Percentiles rank a stretch among this genome's conserved stretches.
These are phyloP conservation scores for Lacerta viridis DNA, from an alignment of 2,797 vertebrate species.

Conservation along the genomic window DNA sequence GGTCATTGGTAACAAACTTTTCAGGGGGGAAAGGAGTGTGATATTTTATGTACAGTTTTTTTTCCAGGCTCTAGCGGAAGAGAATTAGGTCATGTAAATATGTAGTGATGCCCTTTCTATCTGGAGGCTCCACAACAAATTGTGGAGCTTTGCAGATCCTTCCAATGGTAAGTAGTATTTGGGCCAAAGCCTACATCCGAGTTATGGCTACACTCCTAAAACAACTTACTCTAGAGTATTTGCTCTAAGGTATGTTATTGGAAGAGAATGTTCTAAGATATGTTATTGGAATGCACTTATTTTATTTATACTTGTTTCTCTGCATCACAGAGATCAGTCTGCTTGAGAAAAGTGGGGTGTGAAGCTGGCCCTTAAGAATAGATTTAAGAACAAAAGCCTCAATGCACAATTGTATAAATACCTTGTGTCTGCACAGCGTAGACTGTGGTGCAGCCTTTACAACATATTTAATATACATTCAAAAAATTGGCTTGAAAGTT, in stretches of 20 bases:
- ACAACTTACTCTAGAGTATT: constrained; percentile 22
- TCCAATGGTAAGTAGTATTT: constrained; percentile 17
- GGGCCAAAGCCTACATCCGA: constrained; percentile 6
- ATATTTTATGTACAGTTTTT: constrained; percentile 16
- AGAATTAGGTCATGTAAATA: constrained; percentile 45
- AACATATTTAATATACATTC: not conserved
- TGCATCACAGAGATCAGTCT: not conserved
- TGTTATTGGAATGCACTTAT: not conserved
- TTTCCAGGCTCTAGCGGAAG: constrained; percentile 22
- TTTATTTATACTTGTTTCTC: constrained; percentile 12
- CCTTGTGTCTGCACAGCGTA: too few relatives aligned
- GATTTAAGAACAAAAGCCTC: not conserved
- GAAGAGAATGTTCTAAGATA: not conserved
- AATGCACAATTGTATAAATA: not conserved
- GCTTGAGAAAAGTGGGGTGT: not conserved
- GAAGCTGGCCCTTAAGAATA: not conserved
- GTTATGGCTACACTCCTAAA: constrained; percentile 26
- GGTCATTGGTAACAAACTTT: constrained; percentile 36
- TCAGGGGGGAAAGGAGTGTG: not conserved
- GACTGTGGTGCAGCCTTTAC: not conserved
- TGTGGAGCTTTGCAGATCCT: constrained; percentile 8
- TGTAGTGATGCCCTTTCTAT: constrained; percentile 23
- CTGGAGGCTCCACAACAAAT: constrained; percentile 27
- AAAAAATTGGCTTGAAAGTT: not conserved
- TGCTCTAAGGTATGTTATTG: not conserved